A percentile compares a stretch with the other conserved stretches of the same genome.
Evolutionary conservation across 2,888 invertebrate species (phyloP).

Genomic region (Pachycephus smyrnensis): DNA sequence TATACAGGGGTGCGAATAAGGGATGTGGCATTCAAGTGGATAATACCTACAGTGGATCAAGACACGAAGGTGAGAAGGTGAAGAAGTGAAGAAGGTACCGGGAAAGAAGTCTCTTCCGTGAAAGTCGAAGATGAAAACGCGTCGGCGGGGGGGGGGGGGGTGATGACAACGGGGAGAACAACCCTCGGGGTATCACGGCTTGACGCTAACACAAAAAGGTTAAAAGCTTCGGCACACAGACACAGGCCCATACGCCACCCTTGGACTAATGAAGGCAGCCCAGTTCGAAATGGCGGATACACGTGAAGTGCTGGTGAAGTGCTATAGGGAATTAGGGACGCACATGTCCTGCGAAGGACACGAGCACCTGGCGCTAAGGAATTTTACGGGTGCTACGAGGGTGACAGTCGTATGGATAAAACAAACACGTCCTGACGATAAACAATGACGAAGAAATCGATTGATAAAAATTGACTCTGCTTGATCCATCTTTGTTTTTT

Average conservation of each 20-base stretch:
- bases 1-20: background rate
- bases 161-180: conserved; percentile 1
- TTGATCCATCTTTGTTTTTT: background rate
- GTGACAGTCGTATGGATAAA: background rate
- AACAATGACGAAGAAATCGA: background rate
- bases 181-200: conserved; percentile 11
- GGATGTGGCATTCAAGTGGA: background rate
- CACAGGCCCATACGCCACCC: background rate
- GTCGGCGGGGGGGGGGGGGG: conserved; percentile 6
- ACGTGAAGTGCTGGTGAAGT: background rate
- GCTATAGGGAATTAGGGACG: background rate
- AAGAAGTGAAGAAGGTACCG: background rate
- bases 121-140: conserved; percentile 22
- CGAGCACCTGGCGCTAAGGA: background rate
- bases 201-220: conserved; percentile 13
- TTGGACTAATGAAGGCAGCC: background rate
- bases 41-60: background rate
- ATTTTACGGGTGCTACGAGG: background rate
- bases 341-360: background rate
- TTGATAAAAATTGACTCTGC: background rate
- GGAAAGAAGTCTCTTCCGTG: background rate
- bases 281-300: background rate
- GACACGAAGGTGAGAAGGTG: background rate
- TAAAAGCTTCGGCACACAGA: conserved; percentile 13
- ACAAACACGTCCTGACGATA: background rate